Evolutionary conservation across 1,140 invertebrate species (phyloP), one percentile per base, ranked within the genome.

Genomic region (Saccostrea cuccullata): DNA sequence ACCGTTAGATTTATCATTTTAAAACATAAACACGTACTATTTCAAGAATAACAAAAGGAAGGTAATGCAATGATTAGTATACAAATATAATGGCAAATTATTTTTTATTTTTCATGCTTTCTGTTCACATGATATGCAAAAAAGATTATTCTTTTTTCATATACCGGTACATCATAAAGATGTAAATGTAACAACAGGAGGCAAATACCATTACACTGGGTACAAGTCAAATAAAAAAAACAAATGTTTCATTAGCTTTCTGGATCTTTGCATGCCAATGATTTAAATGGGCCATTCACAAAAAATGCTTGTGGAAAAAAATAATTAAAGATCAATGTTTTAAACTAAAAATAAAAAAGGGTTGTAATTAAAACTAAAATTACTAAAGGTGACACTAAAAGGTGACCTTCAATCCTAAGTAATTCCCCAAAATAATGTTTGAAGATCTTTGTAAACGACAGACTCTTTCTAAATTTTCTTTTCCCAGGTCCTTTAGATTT

Each of bases 361-460:
- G 70, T 11, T 77, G 70, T 17, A 77, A 30, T 26, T 40, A 77
- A 77, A 77, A 26, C 70, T 15, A 36, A 77, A 77, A 77, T 77
- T 15, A 36, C 11, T 36, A 77, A 77, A 77, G 70, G 70, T 77
- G 70, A 77, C 70, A 13, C 70, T 77, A 13, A 77, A 77, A 77
- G 70, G 26, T 77, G 70, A 77, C 70, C 70, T 77, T 77, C 70
- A 15, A 77, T 77, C 70, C 70, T 77, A 12, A 77, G 70, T 11
- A 77, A 77, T 13, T 77, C 70, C 1, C 70, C 26, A 26, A 26
- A 30, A 17, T 30, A 30, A 40, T 36, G 70, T 30, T 77, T 77
- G 70, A 77, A 26, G 70, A 77, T 77, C 70, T 26, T 12, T 36
- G 70, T 30, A 77, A 77, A 77, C 26, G 70, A 77, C 11, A 36